phyloP scores from a whole-genome alignment of 2,888 invertebrate genomes.

The Ischnus inquisitorius region DNA sequence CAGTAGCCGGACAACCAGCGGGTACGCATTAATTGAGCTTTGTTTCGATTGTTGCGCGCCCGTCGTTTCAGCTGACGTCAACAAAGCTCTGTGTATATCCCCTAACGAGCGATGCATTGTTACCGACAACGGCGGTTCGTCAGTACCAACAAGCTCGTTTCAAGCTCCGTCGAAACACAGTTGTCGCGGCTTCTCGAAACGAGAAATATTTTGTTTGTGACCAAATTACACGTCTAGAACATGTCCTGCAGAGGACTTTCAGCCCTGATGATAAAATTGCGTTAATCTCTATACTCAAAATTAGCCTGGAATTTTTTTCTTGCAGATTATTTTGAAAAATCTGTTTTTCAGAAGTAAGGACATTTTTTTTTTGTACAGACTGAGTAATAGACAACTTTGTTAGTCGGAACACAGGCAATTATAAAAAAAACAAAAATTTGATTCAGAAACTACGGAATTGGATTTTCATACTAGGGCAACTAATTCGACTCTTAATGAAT shows the following conservation, averaged over 20 bases:
- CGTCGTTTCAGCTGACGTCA: slow-evolving; percentile 69
- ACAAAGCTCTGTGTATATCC: slow-evolving; percentile 57
- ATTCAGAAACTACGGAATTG: too few species aligned
- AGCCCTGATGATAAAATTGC: not conserved
- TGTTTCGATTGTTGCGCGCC: slow-evolving; percentile 72
- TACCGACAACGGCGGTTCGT: slow-evolving; percentile 51
- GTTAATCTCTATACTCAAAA: too few species aligned
- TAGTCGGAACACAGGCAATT: too few species aligned
- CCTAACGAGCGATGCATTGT: slow-evolving; percentile 79
- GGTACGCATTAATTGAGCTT: slow-evolving; percentile 76
- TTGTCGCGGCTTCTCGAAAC: not conserved
- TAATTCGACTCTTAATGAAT: too few species aligned
- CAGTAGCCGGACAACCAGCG: slow-evolving; percentile 33
- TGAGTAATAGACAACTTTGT: too few species aligned
- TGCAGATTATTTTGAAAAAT: too few species aligned
- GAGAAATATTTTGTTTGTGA: not conserved
- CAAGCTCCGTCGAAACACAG: not conserved
- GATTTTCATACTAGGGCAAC: too few species aligned
- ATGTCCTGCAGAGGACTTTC: not conserved
- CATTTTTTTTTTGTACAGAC: too few species aligned
- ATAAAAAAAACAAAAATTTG: too few species aligned
- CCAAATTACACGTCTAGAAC: not conserved
- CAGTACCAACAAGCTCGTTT: slow-evolving; percentile 10
- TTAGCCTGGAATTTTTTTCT: too few species aligned
- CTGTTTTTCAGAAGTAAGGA: too few species aligned